Evolutionary conservation across 2,113 vertebrate species (phyloP).

Genomic region (Corythornis cristatus): DNA sequence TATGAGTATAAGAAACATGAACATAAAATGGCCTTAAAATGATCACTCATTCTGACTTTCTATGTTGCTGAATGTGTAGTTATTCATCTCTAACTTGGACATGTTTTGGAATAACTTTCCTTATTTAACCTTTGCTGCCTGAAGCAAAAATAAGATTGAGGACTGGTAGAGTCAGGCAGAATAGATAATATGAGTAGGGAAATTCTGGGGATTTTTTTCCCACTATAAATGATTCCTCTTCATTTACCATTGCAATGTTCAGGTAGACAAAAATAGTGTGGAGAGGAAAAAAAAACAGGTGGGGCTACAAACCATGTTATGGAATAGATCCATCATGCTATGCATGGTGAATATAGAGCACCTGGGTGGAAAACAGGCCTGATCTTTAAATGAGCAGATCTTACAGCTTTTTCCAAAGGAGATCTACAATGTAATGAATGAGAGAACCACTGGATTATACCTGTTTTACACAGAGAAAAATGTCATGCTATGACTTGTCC

Average conservation of each 20-base stretch:
- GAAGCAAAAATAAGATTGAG: neutral
- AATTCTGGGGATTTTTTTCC: neutral
- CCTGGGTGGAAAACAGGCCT: neutral
- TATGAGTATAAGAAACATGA: neutral
- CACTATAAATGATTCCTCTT: neutral
- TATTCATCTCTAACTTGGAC: neutral
- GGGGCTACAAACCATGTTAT: neutral
- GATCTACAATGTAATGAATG: rapidly evolving
- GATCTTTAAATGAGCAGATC: neutral
- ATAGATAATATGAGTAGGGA: neutral
- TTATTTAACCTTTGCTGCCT: neutral
- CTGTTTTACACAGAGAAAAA: neutral
- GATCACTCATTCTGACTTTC: neutral
- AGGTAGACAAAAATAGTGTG: neutral
- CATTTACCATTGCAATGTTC: neutral
- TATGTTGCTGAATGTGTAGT: neutral
- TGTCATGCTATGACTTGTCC: neutral
- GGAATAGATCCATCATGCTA: neutral
- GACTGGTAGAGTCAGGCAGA: neutral
- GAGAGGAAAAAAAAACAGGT: neutral
- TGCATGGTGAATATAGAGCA: neutral
- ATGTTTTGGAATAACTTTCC: neutral
- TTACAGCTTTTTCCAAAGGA: neutral
- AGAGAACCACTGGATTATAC: neutral
- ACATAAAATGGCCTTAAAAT: neutral